phyloP scores from a whole-genome alignment of 2,797 vertebrate genomes.

The Podargus strigoides region DNA sequence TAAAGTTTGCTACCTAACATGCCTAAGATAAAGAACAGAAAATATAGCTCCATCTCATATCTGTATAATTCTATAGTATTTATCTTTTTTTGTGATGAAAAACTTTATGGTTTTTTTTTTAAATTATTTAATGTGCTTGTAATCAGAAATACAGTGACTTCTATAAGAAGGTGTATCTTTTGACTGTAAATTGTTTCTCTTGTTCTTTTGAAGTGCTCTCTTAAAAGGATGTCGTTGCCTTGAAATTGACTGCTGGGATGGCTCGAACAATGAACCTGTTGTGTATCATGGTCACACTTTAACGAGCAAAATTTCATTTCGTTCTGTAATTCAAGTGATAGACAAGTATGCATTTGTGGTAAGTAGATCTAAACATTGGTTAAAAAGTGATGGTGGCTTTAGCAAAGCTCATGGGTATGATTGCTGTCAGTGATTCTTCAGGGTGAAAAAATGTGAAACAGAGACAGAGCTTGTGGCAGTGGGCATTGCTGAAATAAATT shows the following conservation, averaged over 20 bases:
- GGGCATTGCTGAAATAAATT: neutral
- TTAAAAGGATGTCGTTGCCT: conserved; percentile 87
- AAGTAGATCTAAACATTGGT: neutral
- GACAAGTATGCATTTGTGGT: conserved; percentile 84
- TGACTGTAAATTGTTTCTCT: neutral
- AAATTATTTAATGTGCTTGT: neutral
- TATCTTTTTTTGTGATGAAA: neutral
- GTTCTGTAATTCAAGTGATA: conserved; percentile 81
- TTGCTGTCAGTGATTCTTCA: neutral
- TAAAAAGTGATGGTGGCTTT: neutral
- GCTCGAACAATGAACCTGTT: conserved; percentile 77
- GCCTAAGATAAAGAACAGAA: neutral
- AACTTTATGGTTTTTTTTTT: neutral
- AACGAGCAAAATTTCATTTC: conserved; percentile 85
- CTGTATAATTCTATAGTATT: neutral
- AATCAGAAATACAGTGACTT: neutral
- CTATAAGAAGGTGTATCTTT: neutral
- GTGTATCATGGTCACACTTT: conserved; percentile 88
- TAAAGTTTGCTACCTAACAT: neutral
- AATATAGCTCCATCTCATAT: neutral
- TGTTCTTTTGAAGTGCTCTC: conserved; percentile 76
- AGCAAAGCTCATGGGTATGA: neutral
- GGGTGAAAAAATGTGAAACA: neutral
- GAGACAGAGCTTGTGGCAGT: neutral
- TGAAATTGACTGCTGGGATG: conserved; percentile 92